phyloP scores from a whole-genome alignment of 1,140 invertebrate genomes.

The Hormaphis cornu region DNA sequence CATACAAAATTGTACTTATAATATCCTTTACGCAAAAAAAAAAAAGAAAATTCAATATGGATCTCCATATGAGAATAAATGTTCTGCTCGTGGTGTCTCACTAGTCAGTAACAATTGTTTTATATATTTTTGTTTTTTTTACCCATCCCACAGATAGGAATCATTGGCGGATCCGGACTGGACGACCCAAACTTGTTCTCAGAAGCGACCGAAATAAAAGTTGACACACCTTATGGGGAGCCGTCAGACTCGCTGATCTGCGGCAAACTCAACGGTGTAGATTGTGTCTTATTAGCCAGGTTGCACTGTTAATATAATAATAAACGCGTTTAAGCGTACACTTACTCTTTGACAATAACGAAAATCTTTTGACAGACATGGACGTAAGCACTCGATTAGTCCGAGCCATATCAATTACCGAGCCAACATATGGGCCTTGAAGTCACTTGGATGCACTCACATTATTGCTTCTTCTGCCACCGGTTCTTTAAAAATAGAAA shows the following conservation, averaged over 20 bases:
- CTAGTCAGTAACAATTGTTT: too few species aligned
- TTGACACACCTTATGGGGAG: constrained; percentile 73
- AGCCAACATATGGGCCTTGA: constrained; percentile 92
- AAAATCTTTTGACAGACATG: constrained; percentile 59
- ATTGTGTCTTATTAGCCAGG: constrained; percentile 73
- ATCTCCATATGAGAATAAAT: too few species aligned
- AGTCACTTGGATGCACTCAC: constrained; percentile 79
- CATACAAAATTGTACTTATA: too few species aligned
- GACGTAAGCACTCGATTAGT: constrained; percentile 67
- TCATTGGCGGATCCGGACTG: constrained; percentile 90
- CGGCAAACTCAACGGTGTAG: constrained; percentile 65
- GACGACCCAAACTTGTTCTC: constrained; percentile 76
- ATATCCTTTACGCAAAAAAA: too few species aligned
- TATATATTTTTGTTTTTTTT: too few species aligned
- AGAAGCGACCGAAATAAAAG: constrained; percentile 51
- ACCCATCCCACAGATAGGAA: constrained; percentile 63
- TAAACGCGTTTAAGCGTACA: background rate
- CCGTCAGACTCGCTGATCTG: constrained; percentile 73
- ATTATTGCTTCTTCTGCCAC: constrained; percentile 83
- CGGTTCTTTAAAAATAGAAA: constrained; percentile 82
- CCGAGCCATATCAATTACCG: constrained; percentile 87
- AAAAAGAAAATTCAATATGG: too few species aligned
- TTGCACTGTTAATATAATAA: constrained; percentile 38
- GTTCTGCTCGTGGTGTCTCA: too few species aligned
- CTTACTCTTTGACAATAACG: background rate